phyloP scores from a whole-genome alignment of 2,797 vertebrate species.

The Chiloscyllium punctatum region DNA sequence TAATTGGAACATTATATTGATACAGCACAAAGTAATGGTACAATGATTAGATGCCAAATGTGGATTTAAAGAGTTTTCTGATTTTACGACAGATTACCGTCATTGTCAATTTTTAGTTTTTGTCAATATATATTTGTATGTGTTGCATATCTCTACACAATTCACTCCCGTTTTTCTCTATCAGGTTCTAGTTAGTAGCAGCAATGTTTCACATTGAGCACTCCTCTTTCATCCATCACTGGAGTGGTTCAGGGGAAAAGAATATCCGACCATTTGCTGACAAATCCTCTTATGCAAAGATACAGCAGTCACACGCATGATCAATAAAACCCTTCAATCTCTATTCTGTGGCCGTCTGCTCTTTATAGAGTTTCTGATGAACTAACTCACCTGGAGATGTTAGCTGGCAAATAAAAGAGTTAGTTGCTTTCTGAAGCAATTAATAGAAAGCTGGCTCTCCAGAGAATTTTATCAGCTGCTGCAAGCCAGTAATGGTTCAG shows the following conservation, averaged over 20 bases:
- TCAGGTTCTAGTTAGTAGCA: not conserved
- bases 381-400: conserved; percentile 34
- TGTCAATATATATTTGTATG: not conserved
- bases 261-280: not conserved
- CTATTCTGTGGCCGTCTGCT: conserved; percentile 23
- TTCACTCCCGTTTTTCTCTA: not conserved
- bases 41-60: not conserved
- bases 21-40: not conserved
- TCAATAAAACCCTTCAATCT: conserved; percentile 13
- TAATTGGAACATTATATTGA: not conserved
- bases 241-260: too few species aligned
- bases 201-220: not conserved
- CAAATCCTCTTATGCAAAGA: not conserved
- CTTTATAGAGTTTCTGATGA: not conserved
- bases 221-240: not conserved
- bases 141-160: not conserved
- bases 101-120: not conserved
- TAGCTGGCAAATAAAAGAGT: conserved; percentile 24
- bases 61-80: not conserved
- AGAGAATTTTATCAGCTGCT: conserved; percentile 29
- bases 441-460: conserved; percentile 20
- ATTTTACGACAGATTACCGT: not conserved
- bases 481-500: not conserved
- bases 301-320: not conserved
- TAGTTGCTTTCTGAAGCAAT: conserved; percentile 22